phyloP scores from a whole-genome alignment of 2,888 invertebrate genomes.

The Nudaria mundana region DNA sequence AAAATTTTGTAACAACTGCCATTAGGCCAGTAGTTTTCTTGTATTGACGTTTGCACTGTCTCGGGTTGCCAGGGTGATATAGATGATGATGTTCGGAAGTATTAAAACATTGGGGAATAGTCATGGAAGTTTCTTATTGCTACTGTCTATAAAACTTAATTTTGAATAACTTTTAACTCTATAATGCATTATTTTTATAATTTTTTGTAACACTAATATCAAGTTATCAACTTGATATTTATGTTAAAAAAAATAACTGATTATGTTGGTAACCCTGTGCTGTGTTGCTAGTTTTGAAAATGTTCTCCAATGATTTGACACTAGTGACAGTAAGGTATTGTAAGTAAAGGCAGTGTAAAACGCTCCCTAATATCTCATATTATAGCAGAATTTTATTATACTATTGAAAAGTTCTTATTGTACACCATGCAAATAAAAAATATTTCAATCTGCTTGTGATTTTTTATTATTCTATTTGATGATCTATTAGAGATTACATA shows the following conservation, averaged over 20 bases:
- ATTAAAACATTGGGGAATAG: not conserved
- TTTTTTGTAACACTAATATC: too few species aligned
- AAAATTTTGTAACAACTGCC: too few species aligned
- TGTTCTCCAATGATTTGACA: not conserved
- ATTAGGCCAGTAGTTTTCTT: constrained; percentile 16
- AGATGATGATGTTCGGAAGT: not conserved
- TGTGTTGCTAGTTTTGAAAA: too few species aligned
- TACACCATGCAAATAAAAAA: constrained; percentile 38
- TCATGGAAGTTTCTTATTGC: too few species aligned
- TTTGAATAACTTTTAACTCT: too few species aligned
- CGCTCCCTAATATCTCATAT: constrained; percentile 18
- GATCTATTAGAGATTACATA: not conserved
- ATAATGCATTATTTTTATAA: too few species aligned
- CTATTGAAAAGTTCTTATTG: constrained; percentile 8
- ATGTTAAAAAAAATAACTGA: not conserved
- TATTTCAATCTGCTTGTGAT: constrained; percentile 29
- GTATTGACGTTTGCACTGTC: constrained; percentile 20
- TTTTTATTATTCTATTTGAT: constrained; percentile 17
- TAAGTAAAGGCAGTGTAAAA: constrained; percentile 29
- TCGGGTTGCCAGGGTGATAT: constrained; percentile 6
- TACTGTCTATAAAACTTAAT: too few species aligned
- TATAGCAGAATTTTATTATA: constrained; percentile 5
- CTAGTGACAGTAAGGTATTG: too few species aligned
- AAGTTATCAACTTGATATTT: too few species aligned
- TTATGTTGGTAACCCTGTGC: too few species aligned